Evolutionary conservation across 2,888 invertebrate genomes (phyloP).

Genomic region (Plebejus argus): DNA sequence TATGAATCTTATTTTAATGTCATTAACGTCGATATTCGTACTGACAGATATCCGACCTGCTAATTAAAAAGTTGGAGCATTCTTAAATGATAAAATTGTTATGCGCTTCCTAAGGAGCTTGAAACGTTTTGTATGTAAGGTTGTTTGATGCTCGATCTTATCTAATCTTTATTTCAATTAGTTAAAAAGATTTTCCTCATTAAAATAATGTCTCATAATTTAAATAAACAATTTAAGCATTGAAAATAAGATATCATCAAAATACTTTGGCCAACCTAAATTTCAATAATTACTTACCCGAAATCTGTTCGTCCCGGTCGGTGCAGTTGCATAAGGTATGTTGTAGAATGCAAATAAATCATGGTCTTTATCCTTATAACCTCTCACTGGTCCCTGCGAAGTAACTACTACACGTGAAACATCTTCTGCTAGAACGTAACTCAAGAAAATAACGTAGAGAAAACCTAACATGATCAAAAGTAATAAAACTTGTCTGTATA

Average conservation of each 20-base stretch:
- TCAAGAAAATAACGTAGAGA: background rate
- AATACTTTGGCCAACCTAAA: background rate
- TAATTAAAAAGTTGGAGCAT: too few species aligned
- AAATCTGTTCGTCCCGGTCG: slow-evolving; percentile 49
- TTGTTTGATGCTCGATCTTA: background rate
- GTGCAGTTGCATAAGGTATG: slow-evolving; percentile 54
- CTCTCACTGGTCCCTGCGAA: slow-evolving; percentile 48
- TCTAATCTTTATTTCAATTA: background rate
- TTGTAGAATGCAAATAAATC: slow-evolving; percentile 46
- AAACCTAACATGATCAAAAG: background rate
- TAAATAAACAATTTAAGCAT: background rate
- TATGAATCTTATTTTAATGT: too few species aligned
- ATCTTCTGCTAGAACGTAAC: slow-evolving; percentile 12
- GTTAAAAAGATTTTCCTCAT: background rate
- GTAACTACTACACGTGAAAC: slow-evolving; percentile 43
- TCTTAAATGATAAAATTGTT: background rate
- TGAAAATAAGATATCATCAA: background rate
- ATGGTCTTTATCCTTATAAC: slow-evolving; percentile 44
- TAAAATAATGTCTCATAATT: background rate
- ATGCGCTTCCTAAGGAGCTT: background rate
- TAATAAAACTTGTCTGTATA: background rate
- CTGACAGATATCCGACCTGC: too few species aligned
- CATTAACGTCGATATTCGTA: too few species aligned
- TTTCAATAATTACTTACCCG: slow-evolving; percentile 45
- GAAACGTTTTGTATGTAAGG: background rate